Base-by-base conservation (phyloP, 1,140 invertebrate genomes). In the Drosophila subpulchrella region DNA sequence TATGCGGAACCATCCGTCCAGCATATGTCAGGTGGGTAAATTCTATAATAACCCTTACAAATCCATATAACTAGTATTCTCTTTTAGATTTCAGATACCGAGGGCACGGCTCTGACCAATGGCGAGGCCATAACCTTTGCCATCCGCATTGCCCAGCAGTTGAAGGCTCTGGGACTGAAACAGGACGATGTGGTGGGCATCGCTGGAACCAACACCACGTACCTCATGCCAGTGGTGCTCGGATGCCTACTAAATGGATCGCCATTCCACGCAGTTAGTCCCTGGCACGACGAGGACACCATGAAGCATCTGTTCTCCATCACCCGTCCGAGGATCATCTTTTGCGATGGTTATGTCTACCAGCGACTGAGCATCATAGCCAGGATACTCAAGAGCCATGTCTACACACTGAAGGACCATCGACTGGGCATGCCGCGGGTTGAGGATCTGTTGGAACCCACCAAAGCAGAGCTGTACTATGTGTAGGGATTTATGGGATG, bases 161-260 rank as follows among this genome's bases (percentile, higher is more conserved):
- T 92, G n/a, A 75, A 86, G 54, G 61, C 77, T 0, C 41, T 91
- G 60, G 74, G 80, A 0, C 54, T 92, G 30, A 74, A 84, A n/a
- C 88, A 90, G 54, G 88, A 86, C 46, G 88, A 91, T 60, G 88
- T 92, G n/a, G 85, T 92, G 15, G 91, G 91, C 20, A 90, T 92
- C 51, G 75, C 74, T 0, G 90, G 73, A 1, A 76, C 72, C 10
- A 92, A 92, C 39, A 88, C 88, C 38, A 91, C 91, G 1, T 92
- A 91, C 53, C 55, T 91, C 3, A 89, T 91, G 88, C 91, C 91
- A 0, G 68, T 92, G 8, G 85, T 92, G 11, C 60, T 92, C 17
- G 91, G 81, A 5, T 92, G 91, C 34, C 62, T 91, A 0, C 72
- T 91, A n/a, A 91, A 91, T 30, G 89, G 91, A 10, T 91, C 90